phyloP scores from a whole-genome alignment of 1,140 invertebrate genomes.

The Luehdorfia chinensis region DNA sequence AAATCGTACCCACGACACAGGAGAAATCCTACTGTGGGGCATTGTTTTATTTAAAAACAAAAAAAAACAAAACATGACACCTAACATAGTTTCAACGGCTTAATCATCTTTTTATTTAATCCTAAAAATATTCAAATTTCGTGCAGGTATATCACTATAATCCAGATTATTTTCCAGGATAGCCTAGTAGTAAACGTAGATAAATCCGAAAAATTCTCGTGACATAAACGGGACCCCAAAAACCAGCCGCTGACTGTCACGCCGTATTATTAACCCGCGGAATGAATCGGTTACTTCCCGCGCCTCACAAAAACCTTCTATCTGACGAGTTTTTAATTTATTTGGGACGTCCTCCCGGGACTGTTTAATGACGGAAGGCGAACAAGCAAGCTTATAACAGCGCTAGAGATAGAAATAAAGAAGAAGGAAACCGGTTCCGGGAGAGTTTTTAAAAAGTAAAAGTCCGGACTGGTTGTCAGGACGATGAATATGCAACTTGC shows the following conservation, averaged over 20 bases:
- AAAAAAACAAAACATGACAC: too few species aligned
- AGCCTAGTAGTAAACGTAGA: too few species aligned
- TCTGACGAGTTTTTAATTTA: slow-evolving; percentile 65
- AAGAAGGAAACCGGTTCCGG: too few species aligned
- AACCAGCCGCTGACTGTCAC: slow-evolving; percentile 20
- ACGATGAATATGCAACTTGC: neutral
- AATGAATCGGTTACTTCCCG: slow-evolving; percentile 25
- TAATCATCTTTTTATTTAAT: too few species aligned
- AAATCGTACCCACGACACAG: too few species aligned
- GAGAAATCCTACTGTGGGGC: too few species aligned
- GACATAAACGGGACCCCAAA: slow-evolving; percentile 12
- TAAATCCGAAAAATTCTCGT: too few species aligned
- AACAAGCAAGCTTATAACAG: slow-evolving; percentile 35
- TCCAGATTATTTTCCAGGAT: too few species aligned
- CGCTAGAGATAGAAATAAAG: slow-evolving; percentile 23
- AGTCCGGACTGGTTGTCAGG: neutral
- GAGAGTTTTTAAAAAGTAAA: slow-evolving; percentile 18
- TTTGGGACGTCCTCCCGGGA: slow-evolving; percentile 36
- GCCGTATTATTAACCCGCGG: slow-evolving; percentile 18
- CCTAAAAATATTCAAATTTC: too few species aligned
- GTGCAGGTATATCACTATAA: too few species aligned
- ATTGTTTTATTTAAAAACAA: too few species aligned
- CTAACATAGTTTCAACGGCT: too few species aligned
- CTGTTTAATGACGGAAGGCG: slow-evolving; percentile 37
- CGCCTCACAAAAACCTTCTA: slow-evolving; percentile 28